These are phyloP conservation scores for Tyto alba DNA, from an alignment of 2,113 vertebrate genomes.

Conservation along the genomic window DNA sequence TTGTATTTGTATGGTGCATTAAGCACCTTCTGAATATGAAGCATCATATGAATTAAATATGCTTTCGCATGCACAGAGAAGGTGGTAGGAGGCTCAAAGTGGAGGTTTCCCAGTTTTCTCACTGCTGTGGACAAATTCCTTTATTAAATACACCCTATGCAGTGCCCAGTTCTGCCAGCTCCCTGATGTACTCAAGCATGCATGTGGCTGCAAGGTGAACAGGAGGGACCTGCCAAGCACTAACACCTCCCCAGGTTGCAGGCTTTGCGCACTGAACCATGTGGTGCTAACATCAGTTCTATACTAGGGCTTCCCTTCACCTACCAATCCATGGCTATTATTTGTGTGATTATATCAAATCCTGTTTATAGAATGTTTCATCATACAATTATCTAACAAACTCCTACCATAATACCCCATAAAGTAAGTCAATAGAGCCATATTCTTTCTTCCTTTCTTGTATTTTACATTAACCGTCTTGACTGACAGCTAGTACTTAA, in stretches of 20 bases:
- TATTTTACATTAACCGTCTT: neutral
- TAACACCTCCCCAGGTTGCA: too few species aligned
- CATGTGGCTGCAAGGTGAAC: neutral
- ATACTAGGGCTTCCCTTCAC: neutral
- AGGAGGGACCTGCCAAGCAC: neutral
- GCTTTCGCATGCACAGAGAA: neutral
- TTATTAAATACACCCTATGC: neutral
- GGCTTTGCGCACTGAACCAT: neutral
- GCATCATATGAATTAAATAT: neutral
- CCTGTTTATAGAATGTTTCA: neutral
- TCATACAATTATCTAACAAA: neutral
- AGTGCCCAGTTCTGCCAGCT: neutral
- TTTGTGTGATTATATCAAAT: neutral
- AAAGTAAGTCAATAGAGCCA: neutral
- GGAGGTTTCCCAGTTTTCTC: neutral
- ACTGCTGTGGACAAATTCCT: neutral
- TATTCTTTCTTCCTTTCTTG: neutral
- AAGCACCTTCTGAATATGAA: neutral
- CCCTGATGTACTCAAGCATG: neutral
- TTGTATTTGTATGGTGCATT: neutral
- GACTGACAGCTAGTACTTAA: neutral
- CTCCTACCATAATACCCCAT: neutral
- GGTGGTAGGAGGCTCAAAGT: neutral
- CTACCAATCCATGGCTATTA: neutral
- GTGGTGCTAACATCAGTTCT: neutral